Base-by-base conservation (phyloP, 2,797 vertebrate species). In the Enteromius argenteus region DNA sequence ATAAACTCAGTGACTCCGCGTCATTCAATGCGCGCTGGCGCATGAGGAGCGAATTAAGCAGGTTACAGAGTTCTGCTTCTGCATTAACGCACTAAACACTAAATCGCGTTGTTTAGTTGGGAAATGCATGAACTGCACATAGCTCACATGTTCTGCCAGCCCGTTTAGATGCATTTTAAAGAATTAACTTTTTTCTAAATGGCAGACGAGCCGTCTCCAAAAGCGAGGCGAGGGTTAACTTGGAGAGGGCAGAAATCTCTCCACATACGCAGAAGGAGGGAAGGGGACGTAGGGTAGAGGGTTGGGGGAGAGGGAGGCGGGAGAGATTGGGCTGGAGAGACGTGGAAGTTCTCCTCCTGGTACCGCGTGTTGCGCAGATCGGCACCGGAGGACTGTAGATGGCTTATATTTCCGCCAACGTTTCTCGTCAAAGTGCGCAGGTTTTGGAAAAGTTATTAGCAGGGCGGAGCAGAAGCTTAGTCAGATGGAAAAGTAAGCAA, bases 301-400 rank as follows among this genome's bases (percentile, higher is more conserved):
- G 84, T 71, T 79, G 86, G 75, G 86, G 83, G 21, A 30, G 74
- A 58, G n/a, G 80, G 79, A 81, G 87, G 81, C 76, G 86, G 90
- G 89, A 81, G 90, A 88, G 68, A 84, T 60, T 84, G 90, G 72
- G 80, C 84, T 64, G 90, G 90, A 90, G 90, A 90, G 89, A 91
- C 89, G 89, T 89, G 90, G 85, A 89, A 88, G 91, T 87, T 90
- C 88, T 86, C 86, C 91, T 91, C 92, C 94, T 93, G 94, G 94
- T 93, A 93, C 93, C 86, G 87, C 71, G 32, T 71, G 82, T 58
- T 83, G 79, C 69, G 74, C 75, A 91, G 87, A 79, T 86, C 83
- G 84, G 90, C 88, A 83, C 91, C 90, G 78, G 81, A 90, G 90
- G 89, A 91, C 90, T 91, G 93, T 87, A 80, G 88, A 87, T 80